These are phyloP conservation scores for Tribolium madens DNA, from an alignment of 1,140 invertebrate genomes.

Conservation along the genomic window DNA sequence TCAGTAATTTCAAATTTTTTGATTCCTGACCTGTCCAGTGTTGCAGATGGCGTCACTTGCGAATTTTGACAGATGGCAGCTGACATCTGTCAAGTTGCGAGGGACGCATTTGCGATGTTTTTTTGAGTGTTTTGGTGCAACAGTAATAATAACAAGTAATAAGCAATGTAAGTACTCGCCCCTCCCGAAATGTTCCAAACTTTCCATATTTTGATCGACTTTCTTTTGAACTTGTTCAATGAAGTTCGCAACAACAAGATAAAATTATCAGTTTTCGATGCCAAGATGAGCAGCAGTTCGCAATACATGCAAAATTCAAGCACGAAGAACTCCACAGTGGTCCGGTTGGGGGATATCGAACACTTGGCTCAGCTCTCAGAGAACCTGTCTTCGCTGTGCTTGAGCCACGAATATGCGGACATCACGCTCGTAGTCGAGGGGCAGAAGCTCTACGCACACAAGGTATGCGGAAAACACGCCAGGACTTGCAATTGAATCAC, in stretches of 20 bases:
- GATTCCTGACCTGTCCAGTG: not conserved
- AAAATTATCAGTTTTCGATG: slow-evolving; percentile 20
- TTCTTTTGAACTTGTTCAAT: slow-evolving; percentile 1
- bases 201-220: slow-evolving; percentile 9
- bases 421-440: slow-evolving; percentile 90
- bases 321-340: slow-evolving; percentile 43
- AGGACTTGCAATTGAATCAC: no score
- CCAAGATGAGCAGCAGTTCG: slow-evolving; percentile 61
- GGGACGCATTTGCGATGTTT: slow-evolving; percentile 16
- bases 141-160: not conserved
- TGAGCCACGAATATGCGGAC: slow-evolving; percentile 92
- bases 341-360: slow-evolving; percentile 62
- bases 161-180: slow-evolving; percentile 4
- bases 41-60: not conserved
- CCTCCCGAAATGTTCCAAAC: not conserved
- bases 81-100: not conserved
- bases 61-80: not conserved
- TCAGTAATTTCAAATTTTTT: not conserved
- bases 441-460: slow-evolving; percentile 87
- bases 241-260: slow-evolving; percentile 22
- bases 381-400: slow-evolving; percentile 84
- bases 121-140: not conserved
- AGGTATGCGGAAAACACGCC: slow-evolving; percentile 67
- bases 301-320: slow-evolving; percentile 57
- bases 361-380: slow-evolving; percentile 75